Conservation (phyloP, 2,797 vertebrate species). For the Oceanodroma leucorhoa region DNA sequence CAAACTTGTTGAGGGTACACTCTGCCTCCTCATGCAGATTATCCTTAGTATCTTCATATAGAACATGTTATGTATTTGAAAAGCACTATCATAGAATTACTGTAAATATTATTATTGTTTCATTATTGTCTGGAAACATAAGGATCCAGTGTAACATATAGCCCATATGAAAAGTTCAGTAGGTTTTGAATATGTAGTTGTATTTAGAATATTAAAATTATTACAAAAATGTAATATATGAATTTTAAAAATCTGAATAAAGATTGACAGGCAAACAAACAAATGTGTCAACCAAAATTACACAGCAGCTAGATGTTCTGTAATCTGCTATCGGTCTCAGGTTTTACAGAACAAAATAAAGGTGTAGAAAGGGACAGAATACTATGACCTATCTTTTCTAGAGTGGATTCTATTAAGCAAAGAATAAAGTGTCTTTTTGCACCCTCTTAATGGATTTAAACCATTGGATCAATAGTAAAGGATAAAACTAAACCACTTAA, state of each 20-base stretch:
- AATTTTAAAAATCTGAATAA: not conserved
- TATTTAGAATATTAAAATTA: not conserved
- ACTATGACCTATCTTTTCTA: not conserved
- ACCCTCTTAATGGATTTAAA: slow-evolving; percentile 60
- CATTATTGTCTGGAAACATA: not conserved
- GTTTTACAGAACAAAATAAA: not conserved
- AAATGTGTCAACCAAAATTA: not conserved
- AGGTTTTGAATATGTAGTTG: not conserved
- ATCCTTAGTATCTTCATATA: not conserved
- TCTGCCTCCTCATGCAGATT: not conserved
- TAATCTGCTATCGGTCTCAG: not conserved
- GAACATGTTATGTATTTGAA: not conserved
- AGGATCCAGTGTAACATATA: not conserved
- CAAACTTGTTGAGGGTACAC: not conserved
- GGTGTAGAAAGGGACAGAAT: not conserved
- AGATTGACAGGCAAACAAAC: not conserved
- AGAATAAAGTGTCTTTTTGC: not conserved
- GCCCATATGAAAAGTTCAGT: not conserved
- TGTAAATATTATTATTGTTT: not conserved
- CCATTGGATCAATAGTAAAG: slow-evolving; percentile 47
- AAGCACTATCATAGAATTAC: not conserved
- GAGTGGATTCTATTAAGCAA: slow-evolving; percentile 14
- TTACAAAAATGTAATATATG: not conserved
- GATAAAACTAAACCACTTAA: slow-evolving; percentile 61
- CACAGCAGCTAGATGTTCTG: not conserved